phyloP scores from a whole-genome alignment of 2,888 invertebrate species.

The Epinotia demarniana region DNA sequence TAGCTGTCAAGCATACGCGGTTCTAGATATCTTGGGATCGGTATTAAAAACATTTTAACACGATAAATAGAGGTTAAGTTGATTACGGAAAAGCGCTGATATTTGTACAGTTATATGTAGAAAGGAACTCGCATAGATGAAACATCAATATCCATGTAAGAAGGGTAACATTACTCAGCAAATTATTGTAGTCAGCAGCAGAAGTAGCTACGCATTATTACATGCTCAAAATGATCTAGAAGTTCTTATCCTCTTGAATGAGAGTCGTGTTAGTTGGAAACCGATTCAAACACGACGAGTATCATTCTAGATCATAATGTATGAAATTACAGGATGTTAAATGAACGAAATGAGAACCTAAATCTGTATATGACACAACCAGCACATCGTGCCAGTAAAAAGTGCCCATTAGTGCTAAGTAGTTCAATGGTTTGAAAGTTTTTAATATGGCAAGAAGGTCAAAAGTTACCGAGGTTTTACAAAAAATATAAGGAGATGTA shows the following conservation, averaged over 20 bases:
- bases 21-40: neutral
- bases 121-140: no score
- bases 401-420: neutral
- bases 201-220: no score
- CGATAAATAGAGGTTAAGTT: no score
- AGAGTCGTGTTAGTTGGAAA: neutral
- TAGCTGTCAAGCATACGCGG: neutral
- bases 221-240: no score
- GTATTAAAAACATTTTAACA: no score
- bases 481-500: neutral
- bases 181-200: neutral
- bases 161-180: neutral
- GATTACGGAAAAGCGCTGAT: no score
- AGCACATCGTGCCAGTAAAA: neutral
- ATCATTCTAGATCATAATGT: neutral
- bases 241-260: neutral
- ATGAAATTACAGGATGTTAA: neutral
- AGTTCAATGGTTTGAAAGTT: neutral
- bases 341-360: neutral
- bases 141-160: no score
- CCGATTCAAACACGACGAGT: neutral
- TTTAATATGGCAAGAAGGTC: conserved; percentile 8
- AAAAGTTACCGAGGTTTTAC: neutral
- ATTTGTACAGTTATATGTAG: no score
- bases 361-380: neutral